A percentile compares a stretch with the other conserved stretches of the same genome.
phyloP scores from a whole-genome alignment of 2,888 invertebrate genomes.

The Timema podura region DNA sequence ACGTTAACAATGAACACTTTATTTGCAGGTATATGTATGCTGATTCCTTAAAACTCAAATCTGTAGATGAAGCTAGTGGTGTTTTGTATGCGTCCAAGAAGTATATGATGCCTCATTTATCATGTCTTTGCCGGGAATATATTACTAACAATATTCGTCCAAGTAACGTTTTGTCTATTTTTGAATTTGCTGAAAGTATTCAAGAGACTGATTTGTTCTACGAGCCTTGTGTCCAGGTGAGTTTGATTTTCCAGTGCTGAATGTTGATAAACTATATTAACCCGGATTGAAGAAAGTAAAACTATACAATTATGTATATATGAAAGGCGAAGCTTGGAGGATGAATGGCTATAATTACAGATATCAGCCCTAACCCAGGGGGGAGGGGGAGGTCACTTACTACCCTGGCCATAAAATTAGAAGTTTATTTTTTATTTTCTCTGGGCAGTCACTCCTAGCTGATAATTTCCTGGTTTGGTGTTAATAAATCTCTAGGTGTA shows the following conservation, averaged over 20 bases:
- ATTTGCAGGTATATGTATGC: slow-evolving; percentile 54
- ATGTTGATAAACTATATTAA: too few species aligned
- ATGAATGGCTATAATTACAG: too few species aligned
- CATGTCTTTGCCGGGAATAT: slow-evolving; percentile 50
- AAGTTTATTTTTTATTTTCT: too few species aligned
- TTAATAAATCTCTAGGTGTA: too few species aligned
- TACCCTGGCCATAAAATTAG: too few species aligned
- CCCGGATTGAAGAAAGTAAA: too few species aligned
- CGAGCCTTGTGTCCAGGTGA: slow-evolving; percentile 48
- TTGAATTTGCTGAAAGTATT: slow-evolving; percentile 59
- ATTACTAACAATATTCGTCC: slow-evolving; percentile 54
- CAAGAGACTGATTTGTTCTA: slow-evolving; percentile 49
- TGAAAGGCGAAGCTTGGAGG: too few species aligned
- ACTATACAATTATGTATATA: too few species aligned
- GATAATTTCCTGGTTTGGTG: too few species aligned
- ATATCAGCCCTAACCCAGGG: too few species aligned
- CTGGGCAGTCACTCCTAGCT: too few species aligned
- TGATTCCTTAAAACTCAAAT: slow-evolving; percentile 52
- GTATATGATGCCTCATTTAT: slow-evolving; percentile 51
- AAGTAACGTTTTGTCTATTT: slow-evolving; percentile 54
- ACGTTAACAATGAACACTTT: neutral
- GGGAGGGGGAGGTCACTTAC: too few species aligned
- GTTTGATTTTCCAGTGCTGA: neutral
- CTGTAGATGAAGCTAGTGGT: slow-evolving; percentile 57
- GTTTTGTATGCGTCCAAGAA: slow-evolving; percentile 62